These are phyloP conservation scores for Blastobasis lacticolella DNA, from an alignment of 2,888 invertebrate genomes.

Conservation along the genomic window DNA sequence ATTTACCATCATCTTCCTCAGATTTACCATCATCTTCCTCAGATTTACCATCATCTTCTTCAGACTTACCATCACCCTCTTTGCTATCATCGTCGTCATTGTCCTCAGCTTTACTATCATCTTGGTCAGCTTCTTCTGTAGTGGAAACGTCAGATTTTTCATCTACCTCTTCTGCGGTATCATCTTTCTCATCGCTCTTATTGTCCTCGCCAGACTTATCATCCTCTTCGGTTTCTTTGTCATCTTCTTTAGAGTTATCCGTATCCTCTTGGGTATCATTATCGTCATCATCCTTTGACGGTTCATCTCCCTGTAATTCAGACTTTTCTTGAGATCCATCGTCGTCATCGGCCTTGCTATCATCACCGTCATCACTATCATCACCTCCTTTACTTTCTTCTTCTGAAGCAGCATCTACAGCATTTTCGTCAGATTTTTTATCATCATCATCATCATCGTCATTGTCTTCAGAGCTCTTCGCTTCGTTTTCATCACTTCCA, in stretches of 20 bases:
- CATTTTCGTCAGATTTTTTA: constrained; percentile 32
- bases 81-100: constrained; percentile 11
- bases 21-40: constrained; percentile 25
- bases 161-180: constrained; percentile 35
- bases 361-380: constrained; percentile 5
- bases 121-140: constrained; percentile 31
- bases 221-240: constrained; percentile 33
- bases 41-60: constrained; percentile 23
- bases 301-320: constrained; percentile 43
- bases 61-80: constrained; percentile 13
- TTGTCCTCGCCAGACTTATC: constrained; percentile 30
- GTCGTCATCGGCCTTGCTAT: constrained; percentile 42
- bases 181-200: constrained; percentile 28
- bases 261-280: constrained; percentile 28
- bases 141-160: constrained; percentile 26
- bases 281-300: constrained; percentile 23
- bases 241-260: constrained; percentile 26
- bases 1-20: constrained; percentile 27
- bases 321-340: constrained; percentile 62
- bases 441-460: constrained; percentile 28
- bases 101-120: constrained; percentile 20
- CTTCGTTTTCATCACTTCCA: constrained; percentile 21
- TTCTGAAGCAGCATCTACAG: constrained; percentile 22
- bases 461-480: constrained; percentile 13
- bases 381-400: constrained; percentile 26